Evolutionary conservation across 2,888 invertebrate genomes (phyloP).

Genomic region (Ctenicera cuprea): DNA sequence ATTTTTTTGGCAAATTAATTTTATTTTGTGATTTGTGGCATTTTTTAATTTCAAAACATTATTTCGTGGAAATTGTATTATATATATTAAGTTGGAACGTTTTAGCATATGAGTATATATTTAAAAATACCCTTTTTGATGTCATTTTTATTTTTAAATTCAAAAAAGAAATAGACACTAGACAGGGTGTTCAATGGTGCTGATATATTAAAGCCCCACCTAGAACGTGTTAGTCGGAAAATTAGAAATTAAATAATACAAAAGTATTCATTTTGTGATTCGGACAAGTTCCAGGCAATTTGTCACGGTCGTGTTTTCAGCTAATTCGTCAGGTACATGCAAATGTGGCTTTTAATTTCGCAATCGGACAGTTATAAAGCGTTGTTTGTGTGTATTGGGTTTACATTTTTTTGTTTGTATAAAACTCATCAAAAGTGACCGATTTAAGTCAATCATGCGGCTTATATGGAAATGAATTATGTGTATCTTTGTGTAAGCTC

Average conservation of each 20-base stretch:
- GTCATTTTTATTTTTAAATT: neutral
- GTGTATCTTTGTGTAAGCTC: too few species aligned
- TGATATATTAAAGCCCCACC: constrained; percentile 25
- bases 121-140: too few species aligned
- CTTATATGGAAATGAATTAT: too few species aligned
- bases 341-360: constrained; percentile 25
- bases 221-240: constrained; percentile 14
- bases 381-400: neutral
- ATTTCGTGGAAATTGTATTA: too few species aligned
- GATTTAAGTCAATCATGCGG: too few species aligned
- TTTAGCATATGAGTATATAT: too few species aligned
- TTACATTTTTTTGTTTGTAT: neutral
- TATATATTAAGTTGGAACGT: too few species aligned
- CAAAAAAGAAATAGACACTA: neutral
- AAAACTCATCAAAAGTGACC: neutral
- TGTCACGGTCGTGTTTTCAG: constrained; percentile 20
- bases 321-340: constrained; percentile 29
- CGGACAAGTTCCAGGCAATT: constrained; percentile 21
- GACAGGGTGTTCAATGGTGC: neutral
- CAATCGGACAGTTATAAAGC: constrained; percentile 17
- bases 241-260: constrained; percentile 31
- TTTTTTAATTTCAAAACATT: too few species aligned
- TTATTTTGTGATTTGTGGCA: too few species aligned
- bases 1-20: too few species aligned
- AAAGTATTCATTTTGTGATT: constrained; percentile 18